Conservation (phyloP, 1,140 invertebrate genomes). For the Dolichoris vasculosae region DNA sequence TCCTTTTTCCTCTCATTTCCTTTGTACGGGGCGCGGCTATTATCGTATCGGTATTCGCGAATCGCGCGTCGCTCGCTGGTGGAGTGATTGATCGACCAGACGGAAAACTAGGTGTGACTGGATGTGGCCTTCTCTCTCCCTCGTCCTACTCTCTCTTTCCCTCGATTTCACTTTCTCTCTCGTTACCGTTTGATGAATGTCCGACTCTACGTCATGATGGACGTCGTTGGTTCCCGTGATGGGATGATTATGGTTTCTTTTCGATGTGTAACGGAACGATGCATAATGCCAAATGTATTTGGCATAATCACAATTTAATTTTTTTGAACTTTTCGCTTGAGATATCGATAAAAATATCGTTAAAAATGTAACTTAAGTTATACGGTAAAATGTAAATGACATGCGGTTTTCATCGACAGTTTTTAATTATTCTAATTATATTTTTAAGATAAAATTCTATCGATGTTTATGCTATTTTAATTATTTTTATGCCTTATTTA, state of each 20-base stretch:
- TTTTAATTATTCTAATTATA: background rate
- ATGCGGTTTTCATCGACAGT: background rate
- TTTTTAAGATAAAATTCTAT: background rate
- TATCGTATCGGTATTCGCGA: conserved; percentile 15
- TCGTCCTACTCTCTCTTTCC: background rate
- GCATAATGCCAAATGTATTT: background rate
- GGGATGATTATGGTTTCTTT: background rate
- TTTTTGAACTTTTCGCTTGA: too few species aligned
- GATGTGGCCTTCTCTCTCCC: background rate
- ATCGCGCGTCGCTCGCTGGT: background rate
- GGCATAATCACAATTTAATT: too few species aligned
- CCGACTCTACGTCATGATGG: background rate
- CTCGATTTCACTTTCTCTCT: background rate
- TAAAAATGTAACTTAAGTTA: too few species aligned
- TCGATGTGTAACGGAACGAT: background rate
- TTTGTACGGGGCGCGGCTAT: conserved; percentile 26
- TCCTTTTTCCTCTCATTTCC: background rate
- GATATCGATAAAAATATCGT: too few species aligned
- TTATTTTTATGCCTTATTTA: background rate
- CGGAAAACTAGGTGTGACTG: conserved; percentile 47
- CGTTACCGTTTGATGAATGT: background rate
- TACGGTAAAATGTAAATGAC: background rate
- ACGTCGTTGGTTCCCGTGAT: background rate
- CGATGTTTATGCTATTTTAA: background rate
- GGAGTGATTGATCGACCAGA: conserved; percentile 47